A percentile compares a stretch with the other conserved stretches of the same genome.
These are phyloP conservation scores for Mobula hypostoma DNA, from an alignment of 2,113 vertebrate genomes.

Conservation along the genomic window DNA sequence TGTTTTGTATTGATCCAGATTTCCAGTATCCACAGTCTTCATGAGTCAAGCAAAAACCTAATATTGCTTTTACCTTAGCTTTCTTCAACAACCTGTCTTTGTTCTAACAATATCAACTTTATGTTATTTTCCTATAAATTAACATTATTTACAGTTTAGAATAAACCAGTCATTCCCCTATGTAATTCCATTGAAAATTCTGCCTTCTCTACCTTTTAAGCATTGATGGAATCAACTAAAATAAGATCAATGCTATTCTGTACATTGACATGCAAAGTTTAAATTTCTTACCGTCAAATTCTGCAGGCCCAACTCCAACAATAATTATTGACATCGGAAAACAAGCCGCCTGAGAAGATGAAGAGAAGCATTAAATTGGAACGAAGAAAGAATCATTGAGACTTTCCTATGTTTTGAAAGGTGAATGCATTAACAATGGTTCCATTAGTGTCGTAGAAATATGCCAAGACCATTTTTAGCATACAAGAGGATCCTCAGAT, in stretches of 20 bases:
- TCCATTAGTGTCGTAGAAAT: not conserved
- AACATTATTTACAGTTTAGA: not conserved
- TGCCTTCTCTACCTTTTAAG: too few species aligned
- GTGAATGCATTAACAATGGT: not conserved
- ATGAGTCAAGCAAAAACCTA: too few species aligned
- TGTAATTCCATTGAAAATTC: not conserved
- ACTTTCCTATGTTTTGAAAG: not conserved
- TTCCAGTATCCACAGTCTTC: too few species aligned
- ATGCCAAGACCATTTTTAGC: not conserved
- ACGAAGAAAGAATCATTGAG: not conserved
- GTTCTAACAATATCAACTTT: not conserved
- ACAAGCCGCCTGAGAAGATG: slow-evolving; percentile 67
- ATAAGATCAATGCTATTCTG: not conserved
- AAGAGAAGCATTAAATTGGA: slow-evolving; percentile 37
- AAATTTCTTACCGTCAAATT: slow-evolving; percentile 78
- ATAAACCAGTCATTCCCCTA: not conserved
- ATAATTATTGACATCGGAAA: slow-evolving; percentile 94
- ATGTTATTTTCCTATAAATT: too few species aligned
- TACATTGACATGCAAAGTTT: not conserved
- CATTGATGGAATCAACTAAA: not conserved
- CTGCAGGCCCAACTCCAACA: slow-evolving; percentile 85
- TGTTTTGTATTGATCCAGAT: too few species aligned
- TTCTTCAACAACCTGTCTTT: too few species aligned
- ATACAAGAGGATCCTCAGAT: not conserved
- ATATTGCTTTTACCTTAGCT: not conserved